Conservation (phyloP, 2,113 vertebrate species). For the Hippocampus comes region DNA sequence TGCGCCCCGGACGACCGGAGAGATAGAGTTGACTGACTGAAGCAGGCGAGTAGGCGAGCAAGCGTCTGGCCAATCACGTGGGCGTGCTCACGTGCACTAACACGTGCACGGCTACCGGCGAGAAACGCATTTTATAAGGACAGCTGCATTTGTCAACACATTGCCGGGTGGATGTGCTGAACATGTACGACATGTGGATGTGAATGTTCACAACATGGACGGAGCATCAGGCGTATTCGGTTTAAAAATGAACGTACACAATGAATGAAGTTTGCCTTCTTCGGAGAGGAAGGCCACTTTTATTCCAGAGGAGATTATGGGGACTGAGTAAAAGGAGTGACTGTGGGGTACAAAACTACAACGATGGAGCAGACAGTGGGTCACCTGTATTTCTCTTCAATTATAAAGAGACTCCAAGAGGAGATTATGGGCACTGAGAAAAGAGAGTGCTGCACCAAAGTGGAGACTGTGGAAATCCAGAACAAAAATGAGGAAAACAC, state of each 20-base stretch:
- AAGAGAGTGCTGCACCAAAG: no score
- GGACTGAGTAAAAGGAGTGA: neutral
- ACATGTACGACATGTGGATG: neutral
- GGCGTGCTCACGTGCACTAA: slow-evolving; percentile 19
- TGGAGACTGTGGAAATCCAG: no score
- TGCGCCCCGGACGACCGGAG: slow-evolving; percentile 20
- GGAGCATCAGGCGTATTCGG: slow-evolving; percentile 6
- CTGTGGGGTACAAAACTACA: no score
- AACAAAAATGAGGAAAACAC: no score
- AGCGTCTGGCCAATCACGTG: slow-evolving; percentile 7
- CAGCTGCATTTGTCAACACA: slow-evolving; percentile 9
- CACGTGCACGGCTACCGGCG: slow-evolving; percentile 15
- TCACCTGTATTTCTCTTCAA: no score
- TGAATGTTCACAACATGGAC: neutral
- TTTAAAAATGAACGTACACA: neutral
- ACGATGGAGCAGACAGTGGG: no score
- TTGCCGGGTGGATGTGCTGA: neutral
- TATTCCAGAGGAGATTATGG: neutral
- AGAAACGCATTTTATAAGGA: slow-evolving; percentile 17
- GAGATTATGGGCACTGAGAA: no score
- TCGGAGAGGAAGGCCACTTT: neutral
- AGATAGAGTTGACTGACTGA: slow-evolving; percentile 30
- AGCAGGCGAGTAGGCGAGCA: slow-evolving; percentile 41
- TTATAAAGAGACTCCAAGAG: no score
- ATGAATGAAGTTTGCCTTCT: neutral